phyloP scores from a whole-genome alignment of 2,888 invertebrate genomes.

The Dryomyza anilis region DNA sequence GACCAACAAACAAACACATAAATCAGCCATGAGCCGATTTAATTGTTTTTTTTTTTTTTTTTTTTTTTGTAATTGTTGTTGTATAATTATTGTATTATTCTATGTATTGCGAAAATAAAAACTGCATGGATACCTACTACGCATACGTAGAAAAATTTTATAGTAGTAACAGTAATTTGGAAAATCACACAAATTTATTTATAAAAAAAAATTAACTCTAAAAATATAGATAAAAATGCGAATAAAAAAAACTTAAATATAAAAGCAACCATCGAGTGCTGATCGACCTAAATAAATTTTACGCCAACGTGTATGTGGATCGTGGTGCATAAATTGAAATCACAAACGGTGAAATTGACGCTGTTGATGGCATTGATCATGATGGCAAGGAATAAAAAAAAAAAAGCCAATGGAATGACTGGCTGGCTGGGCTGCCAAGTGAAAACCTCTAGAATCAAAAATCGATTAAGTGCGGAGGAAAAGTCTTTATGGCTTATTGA shows the following conservation, averaged over 20 bases:
- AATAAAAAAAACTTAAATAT: neutral
- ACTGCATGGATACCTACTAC: neutral
- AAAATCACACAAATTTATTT: neutral
- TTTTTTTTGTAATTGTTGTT: too few species aligned
- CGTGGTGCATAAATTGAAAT: constrained; percentile 3
- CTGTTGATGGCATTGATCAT: neutral
- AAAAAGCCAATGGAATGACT: neutral
- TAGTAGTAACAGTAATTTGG: too few species aligned
- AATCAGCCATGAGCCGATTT: neutral
- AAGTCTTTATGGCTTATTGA: neutral
- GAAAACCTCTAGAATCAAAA: constrained; percentile 11
- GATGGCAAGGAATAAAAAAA: neutral
- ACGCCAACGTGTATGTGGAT: neutral
- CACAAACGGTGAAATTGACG: constrained; percentile 24
- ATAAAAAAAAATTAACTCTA: neutral
- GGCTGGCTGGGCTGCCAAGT: too few species aligned
- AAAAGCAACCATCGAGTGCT: neutral
- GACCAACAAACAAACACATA: neutral
- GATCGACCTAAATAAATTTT: constrained; percentile 19
- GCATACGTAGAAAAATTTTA: neutral
- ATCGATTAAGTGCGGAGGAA: constrained; percentile 5
- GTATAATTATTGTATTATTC: too few species aligned
- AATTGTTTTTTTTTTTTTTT: neutral
- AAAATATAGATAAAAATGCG: neutral
- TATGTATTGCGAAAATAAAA: neutral